Percentiles rank a stretch among this genome's conserved stretches.
Evolutionary conservation across 1,140 invertebrate genomes (phyloP).

Genomic region (Drosophila leontia): DNA sequence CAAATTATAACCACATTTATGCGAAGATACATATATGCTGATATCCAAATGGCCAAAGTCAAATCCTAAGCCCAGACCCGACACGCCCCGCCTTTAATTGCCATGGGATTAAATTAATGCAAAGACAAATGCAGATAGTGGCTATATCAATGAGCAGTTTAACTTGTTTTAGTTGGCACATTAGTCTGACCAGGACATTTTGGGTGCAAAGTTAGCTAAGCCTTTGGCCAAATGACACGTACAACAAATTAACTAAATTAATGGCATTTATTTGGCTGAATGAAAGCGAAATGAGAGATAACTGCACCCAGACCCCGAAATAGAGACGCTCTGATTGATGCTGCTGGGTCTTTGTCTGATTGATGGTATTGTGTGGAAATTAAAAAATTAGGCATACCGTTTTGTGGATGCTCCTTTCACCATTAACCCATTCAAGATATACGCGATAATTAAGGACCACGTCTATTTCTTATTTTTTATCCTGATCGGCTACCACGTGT

Average conservation of each 20-base stretch:
- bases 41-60: constrained; percentile 24
- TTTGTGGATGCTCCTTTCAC: too few relatives aligned
- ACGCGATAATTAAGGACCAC: too few relatives aligned
- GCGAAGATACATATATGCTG: constrained; percentile 14
- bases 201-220: constrained; percentile 21
- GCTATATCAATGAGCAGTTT: constrained; percentile 44
- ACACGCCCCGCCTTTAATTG: constrained; percentile 58
- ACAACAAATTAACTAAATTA: constrained; percentile 69
- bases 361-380: neutral
- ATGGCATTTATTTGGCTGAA: constrained; percentile 49
- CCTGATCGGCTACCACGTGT: too few relatives aligned
- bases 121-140: constrained; percentile 59
- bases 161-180: constrained; percentile 32
- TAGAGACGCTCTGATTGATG: constrained; percentile 23
- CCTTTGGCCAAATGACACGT: constrained; percentile 49
- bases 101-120: constrained; percentile 61
- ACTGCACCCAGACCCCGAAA: constrained; percentile 1
- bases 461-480: too few relatives aligned
- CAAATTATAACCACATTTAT: constrained; percentile 63
- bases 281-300: constrained; percentile 41
- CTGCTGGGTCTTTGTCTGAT: neutral
- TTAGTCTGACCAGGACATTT: constrained; percentile 12
- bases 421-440: too few relatives aligned
- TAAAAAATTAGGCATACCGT: too few relatives aligned
- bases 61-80: constrained; percentile 5